Percentiles rank a stretch among this genome's conserved stretches.
phyloP scores from a whole-genome alignment of 2,797 vertebrate species.

The Eulemur albifrons region DNA sequence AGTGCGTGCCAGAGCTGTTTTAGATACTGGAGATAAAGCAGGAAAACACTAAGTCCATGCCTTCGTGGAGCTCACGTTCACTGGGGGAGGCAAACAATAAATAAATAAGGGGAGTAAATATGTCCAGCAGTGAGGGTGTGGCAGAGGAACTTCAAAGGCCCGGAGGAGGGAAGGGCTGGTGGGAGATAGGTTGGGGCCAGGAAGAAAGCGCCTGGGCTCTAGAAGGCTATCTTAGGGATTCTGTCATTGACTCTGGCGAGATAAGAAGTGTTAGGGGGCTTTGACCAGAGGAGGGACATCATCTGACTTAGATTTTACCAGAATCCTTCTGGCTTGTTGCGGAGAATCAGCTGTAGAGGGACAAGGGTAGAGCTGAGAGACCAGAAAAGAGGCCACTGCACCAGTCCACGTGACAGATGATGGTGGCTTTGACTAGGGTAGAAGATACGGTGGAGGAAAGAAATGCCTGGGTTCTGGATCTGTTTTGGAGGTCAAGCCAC shows the following conservation, averaged over 20 bases:
- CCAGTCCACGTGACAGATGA: accelerated
- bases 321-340: background rate
- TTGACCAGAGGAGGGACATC: background rate
- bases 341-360: background rate
- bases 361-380: background rate
- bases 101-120: background rate
- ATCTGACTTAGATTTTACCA: background rate
- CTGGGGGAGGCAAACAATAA: background rate
- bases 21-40: background rate
- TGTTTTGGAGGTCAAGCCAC: background rate
- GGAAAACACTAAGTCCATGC: background rate
- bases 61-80: background rate
- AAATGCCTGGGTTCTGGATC: background rate
- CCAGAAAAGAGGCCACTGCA: background rate
- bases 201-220: background rate
- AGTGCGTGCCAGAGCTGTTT: background rate
- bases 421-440: accelerated
- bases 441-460: background rate
- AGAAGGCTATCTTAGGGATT: background rate
- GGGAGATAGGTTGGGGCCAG: background rate
- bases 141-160: background rate
- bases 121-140: background rate
- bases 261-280: background rate
- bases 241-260: background rate
- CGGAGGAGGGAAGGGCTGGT: too few relatives aligned